Percentiles rank a stretch among this genome's conserved stretches.
Conservation (phyloP, 1,140 invertebrate species). For the Idris sp. region DNA sequence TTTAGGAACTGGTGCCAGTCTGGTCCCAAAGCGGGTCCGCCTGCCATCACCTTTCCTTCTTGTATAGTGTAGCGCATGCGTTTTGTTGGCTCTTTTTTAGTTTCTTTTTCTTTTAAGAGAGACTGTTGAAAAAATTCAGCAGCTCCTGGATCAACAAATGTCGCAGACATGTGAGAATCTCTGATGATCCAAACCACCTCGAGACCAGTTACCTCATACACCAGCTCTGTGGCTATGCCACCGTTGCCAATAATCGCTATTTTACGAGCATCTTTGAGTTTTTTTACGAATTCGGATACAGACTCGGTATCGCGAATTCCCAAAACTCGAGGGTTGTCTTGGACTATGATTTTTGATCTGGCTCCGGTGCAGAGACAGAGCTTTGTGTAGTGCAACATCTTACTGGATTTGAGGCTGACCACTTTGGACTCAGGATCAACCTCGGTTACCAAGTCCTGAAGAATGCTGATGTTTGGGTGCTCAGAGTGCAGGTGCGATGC, state of each 20-base stretch:
- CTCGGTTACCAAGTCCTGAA: conserved; percentile 82
- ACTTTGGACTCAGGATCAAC: conserved; percentile 79
- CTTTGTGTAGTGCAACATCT: conserved; percentile 85
- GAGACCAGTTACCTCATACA: conserved; percentile 90
- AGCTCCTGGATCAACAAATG: conserved; percentile 97
- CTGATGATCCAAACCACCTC: conserved; percentile 96
- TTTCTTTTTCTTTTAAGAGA: conserved; percentile 67
- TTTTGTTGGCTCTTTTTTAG: conserved; percentile 77
- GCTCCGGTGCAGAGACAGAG: conserved; percentile 95
- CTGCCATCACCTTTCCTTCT: conserved; percentile 75
- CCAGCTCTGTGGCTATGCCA: conserved; percentile 97
- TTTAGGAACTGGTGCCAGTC: conserved; percentile 92
- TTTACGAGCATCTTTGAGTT: conserved; percentile 82
- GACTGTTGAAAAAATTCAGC: conserved; percentile 91
- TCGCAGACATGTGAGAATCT: conserved; percentile 93
- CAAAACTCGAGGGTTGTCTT: conserved; percentile 84
- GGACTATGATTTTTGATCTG: conserved; percentile 86
- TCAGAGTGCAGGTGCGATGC: conserved; percentile 72
- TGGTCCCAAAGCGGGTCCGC: conserved; percentile 93
- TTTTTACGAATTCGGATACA: conserved; percentile 87
- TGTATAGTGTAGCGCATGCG: conserved; percentile 84
- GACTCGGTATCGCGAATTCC: conserved; percentile 98
- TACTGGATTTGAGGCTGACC: conserved; percentile 75
- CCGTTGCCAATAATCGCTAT: conserved; percentile 96
- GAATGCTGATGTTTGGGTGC: conserved; percentile 80